Evolutionary conservation across 2,113 vertebrate genomes (phyloP), one percentile per base, ranked within the genome.

Genomic region (Ginglymostoma cirratum): DNA sequence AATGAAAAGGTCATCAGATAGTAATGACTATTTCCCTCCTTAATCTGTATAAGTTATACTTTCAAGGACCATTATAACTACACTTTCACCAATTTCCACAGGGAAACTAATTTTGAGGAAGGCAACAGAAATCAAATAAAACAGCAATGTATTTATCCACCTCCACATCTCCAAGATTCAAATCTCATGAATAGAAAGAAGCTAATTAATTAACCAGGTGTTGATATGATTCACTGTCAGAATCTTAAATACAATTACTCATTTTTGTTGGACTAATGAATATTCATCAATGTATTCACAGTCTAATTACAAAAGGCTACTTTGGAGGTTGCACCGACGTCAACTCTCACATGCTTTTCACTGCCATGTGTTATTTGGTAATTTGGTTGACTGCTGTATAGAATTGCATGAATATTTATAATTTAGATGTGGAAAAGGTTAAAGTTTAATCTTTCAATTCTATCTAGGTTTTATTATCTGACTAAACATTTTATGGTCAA

Each of bases 341-440:
- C 17, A 67, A 69, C 92, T 45, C 19, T 19, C 65, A 69, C 38
- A 69, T 42, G 65, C 7, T 24, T 65, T 45, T 15, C 92, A 94
- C 38, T 24, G 65, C 45, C 10, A 27, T 2, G 14, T 92, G 65
- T 65, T 67, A 17, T 69, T 94, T 70, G 92, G 55, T 94, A n/a
- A 67, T 94, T 10, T 69, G 66, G 34, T 61, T 34, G 87, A 17
- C 55, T 90, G 55, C 34, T 27, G n/a, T 24, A 14, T 45, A 45
- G 66, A 69, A 69, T 69, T 69, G 92, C 10, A 8, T 94, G 92
- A 94, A 94, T 69, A 45, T 42, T 92, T 92, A 92, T 66, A 94
- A 67, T 94, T 23, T 90, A n/a, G 55, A 55, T 23, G 69, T 69
- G 23, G 38, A 67, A 94, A 94, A 45, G 17, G 38, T 0, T 38